Percentiles rank a stretch among this genome's conserved stretches.
These are phyloP conservation scores for Norana najaformis DNA, from an alignment of 2,888 invertebrate species.

Conservation along the genomic window DNA sequence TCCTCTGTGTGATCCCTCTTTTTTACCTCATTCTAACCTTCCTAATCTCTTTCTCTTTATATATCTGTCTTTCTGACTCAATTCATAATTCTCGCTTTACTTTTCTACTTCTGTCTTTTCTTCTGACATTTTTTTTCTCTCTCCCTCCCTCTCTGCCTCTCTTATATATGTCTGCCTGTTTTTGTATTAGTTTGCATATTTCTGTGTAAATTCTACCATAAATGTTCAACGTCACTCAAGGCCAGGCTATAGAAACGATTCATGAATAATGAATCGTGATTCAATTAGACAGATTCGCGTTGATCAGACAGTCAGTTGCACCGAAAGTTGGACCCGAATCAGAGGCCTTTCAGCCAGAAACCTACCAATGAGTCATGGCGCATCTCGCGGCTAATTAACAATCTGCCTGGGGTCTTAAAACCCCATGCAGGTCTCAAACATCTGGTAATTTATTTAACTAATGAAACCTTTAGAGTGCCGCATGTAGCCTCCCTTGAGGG, in stretches of 20 bases:
- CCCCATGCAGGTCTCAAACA: not conserved
- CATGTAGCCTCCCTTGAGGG: not conserved
- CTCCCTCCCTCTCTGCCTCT: not conserved
- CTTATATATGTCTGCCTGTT: not conserved
- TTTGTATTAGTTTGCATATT: not conserved
- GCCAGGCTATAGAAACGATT: not conserved
- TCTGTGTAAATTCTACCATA: not conserved
- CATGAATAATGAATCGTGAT: not conserved
- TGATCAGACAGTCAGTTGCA: not conserved
- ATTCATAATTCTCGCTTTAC: no score
- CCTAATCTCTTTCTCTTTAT: no score
- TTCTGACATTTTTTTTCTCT: not conserved
- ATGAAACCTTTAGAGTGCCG: not conserved
- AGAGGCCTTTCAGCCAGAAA: not conserved
- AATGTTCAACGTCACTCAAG: not conserved
- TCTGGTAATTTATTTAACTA: not conserved
- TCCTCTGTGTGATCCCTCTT: no score
- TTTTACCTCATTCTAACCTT: no score
- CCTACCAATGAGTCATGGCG: not conserved
- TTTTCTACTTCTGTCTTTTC: no score
- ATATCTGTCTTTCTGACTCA: no score
- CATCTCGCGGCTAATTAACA: not conserved
- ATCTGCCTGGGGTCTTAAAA: not conserved
- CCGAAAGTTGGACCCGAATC: not conserved
- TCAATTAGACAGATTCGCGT: not conserved